Evolutionary conservation across 2,113 vertebrate genomes (phyloP), one percentile per base, ranked within the genome.

Genomic region (mouse (Mus musculus)): DNA sequence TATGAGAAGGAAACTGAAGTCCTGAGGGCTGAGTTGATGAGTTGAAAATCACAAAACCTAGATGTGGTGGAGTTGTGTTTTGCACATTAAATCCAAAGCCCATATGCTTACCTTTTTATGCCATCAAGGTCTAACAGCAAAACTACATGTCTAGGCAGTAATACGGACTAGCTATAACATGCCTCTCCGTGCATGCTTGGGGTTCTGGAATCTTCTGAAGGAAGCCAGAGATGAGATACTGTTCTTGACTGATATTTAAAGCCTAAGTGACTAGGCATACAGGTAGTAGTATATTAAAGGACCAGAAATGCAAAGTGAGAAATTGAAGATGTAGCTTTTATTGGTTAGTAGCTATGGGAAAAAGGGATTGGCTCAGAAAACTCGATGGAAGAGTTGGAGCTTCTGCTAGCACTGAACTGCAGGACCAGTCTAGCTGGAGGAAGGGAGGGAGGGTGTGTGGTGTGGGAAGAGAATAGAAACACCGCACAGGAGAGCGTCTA

Each of bases 231-330:
- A 16, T 12, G 75, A 16, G 9, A 26, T 91, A 88, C 91, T 42
- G 73, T 54, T 91, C 71, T 52, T 88, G 22, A 78, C 16, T 71
- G 77, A 69, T 86, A 69, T 72, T 84, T 93, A 54, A 67, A 95
- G 63, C 42, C 92, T 82, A 90, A 91, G 28, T 97, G 77, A 90
- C 46, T 76, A 85, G 39, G 63, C 36, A 46, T 3, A 10, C 13
- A 84, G n/a, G 17, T 76, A 61, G 11, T 67, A 8, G 77, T 73
- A 46, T 33, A 16, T 72, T 30, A 56, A 86, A 92, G 77, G 52
- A 71, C 28, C 5, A 26, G 39, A 85, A 85, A 65, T 46, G 46
- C 28, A 46, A 96, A 81, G 7, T 88, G 26, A 87, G 30, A 63
- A 19, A n/a, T 86, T 54, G 24, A 59, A 16, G 16, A 0, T 59